phyloP scores from a whole-genome alignment of 2,113 vertebrate genomes.

The Progne subis region DNA sequence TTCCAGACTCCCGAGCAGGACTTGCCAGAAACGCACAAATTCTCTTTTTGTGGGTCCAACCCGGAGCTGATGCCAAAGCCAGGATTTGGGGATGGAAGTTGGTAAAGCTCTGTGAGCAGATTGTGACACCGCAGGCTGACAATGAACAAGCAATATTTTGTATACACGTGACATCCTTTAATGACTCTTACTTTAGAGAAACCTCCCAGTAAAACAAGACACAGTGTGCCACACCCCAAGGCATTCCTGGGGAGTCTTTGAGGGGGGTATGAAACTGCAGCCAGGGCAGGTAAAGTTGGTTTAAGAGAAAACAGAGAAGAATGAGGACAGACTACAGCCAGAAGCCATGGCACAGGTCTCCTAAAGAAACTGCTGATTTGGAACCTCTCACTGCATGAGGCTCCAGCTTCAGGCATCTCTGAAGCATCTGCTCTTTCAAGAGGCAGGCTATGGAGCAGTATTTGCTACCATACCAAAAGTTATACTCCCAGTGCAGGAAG shows the following conservation, averaged over 20 bases:
- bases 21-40: not conserved
- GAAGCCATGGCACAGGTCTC: not conserved
- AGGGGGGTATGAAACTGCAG: not conserved
- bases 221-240: not conserved
- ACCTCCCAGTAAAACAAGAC: not conserved
- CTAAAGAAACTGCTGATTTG: not conserved
- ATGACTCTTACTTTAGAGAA: not conserved
- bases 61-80: not conserved
- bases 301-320: not conserved
- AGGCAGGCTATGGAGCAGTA: not conserved
- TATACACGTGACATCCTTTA: not conserved
- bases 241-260: accelerated
- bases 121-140: not conserved
- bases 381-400: not conserved
- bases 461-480: not conserved
- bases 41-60: accelerated
- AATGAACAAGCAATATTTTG: not conserved
- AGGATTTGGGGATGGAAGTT: not conserved
- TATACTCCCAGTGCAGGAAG: not conserved
- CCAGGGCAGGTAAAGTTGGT: accelerated
- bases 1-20: not conserved
- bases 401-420: constrained; percentile 4
- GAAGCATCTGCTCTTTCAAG: constrained; percentile 14
- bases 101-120: not conserved
- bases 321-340: not conserved